Evolutionary conservation across 2,797 vertebrate genomes (phyloP).

Genomic region (Dryobates pubescens): DNA sequence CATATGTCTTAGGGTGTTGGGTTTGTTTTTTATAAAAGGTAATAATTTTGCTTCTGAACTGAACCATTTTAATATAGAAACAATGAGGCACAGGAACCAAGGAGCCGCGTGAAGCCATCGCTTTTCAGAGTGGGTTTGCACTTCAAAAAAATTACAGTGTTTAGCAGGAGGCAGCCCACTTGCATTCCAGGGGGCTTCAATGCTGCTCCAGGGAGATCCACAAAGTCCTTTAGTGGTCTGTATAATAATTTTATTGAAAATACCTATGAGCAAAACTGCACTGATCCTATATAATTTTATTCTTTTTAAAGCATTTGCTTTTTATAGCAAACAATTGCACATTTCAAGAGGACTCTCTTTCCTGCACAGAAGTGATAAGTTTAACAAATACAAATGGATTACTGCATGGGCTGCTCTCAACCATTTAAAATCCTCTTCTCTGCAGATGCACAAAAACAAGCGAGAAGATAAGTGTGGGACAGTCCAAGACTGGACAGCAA

Average conservation of each 20-base stretch:
- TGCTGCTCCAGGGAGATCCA: background rate
- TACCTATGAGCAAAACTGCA: background rate
- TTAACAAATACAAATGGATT: slow-evolving; percentile 3
- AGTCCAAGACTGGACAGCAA: background rate
- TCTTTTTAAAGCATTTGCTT: slow-evolving; percentile 23
- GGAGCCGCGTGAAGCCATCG: background rate
- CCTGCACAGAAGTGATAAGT: background rate
- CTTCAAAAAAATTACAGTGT: background rate
- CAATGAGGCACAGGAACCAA: background rate
- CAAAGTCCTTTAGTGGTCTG: background rate
- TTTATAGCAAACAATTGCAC: slow-evolving; percentile 21
- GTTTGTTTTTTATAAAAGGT: background rate
- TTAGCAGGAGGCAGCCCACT: background rate
- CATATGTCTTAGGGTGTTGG: background rate
- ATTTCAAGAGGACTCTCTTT: background rate
- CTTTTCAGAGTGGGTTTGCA: background rate
- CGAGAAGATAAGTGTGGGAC: background rate
- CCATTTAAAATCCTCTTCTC: background rate
- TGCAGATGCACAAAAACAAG: background rate
- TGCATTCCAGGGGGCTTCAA: background rate
- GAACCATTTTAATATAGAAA: slow-evolving; percentile 16
- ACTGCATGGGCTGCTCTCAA: background rate
- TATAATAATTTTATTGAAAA: slow-evolving; percentile 11
- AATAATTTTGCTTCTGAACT: background rate
- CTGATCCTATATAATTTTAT: background rate